A percentile compares a stretch with the other conserved stretches of the same genome.
These are phyloP conservation scores for Leucoma salicis DNA, from an alignment of 2,888 invertebrate genomes.

Conservation along the genomic window DNA sequence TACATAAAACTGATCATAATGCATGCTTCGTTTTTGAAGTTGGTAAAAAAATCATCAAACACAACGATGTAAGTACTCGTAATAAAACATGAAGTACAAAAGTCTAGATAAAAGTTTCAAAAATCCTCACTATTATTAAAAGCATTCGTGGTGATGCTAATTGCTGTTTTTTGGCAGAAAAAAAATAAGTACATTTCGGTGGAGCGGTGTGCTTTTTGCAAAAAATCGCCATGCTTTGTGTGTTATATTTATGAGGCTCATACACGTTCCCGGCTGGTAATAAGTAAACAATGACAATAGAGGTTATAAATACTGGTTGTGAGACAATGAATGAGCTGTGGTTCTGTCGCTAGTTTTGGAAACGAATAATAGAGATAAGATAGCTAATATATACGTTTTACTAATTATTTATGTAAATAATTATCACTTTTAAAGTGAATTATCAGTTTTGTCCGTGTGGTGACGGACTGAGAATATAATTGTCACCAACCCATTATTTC, in stretches of 20 bases:
- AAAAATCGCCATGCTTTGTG: constrained; percentile 44
- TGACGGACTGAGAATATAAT: too few species aligned
- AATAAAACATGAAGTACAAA: too few species aligned
- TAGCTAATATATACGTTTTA: too few species aligned
- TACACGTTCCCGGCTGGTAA: constrained; percentile 33
- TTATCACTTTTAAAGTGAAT: too few species aligned
- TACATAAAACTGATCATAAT: too few species aligned
- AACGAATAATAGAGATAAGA: too few species aligned
- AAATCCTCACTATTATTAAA: constrained; percentile 27
- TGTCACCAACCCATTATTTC: too few species aligned
- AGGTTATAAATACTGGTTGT: constrained; percentile 11
- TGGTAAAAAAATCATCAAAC: too few species aligned
- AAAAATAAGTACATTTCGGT: constrained; percentile 44
- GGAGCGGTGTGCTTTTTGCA: constrained; percentile 45
- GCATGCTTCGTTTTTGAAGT: too few species aligned
- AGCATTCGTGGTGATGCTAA: constrained; percentile 43
- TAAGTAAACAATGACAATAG: constrained; percentile 46
- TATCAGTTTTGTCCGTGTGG: too few species aligned
- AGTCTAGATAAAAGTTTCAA: constrained; percentile 24
- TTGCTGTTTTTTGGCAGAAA: constrained; percentile 47
- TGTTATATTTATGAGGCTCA: constrained; percentile 51
- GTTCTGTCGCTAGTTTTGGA: constrained; percentile 5
- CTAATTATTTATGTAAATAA: too few species aligned
- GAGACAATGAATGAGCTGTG: constrained; percentile 10
- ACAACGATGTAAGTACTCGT: too few species aligned